Evolutionary conservation across 2,797 vertebrate species (phyloP).

Genomic region (Enoplosus armatus): DNA sequence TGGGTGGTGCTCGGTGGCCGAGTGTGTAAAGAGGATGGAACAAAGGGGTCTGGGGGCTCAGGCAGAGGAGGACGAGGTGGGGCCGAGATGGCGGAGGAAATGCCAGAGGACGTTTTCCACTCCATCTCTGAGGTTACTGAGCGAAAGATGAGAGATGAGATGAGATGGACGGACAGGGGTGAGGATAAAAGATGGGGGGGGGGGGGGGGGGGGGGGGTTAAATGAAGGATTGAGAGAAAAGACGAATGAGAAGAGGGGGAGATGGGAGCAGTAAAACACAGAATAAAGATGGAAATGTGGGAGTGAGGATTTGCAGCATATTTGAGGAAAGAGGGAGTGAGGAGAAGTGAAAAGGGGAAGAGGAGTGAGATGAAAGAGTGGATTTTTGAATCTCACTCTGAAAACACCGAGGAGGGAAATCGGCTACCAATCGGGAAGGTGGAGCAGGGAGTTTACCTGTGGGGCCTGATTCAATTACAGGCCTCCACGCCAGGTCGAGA

Average conservation of each 20-base stretch:
- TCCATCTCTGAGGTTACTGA: conserved; percentile 75
- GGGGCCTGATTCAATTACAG: conserved; percentile 65
- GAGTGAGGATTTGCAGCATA: background rate
- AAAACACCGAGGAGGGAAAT: background rate
- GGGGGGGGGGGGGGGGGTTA: background rate
- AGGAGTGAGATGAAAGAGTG: conserved; percentile 16
- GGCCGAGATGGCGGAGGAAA: conserved; percentile 67
- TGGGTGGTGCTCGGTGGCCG: conserved; percentile 27
- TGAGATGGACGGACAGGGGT: background rate
- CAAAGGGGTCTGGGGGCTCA: conserved; percentile 53
- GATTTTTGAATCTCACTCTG: too few relatives aligned
- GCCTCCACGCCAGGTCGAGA: conserved; percentile 82
- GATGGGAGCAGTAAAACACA: background rate
- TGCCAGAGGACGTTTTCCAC: conserved; percentile 57
- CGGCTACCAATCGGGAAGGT: background rate
- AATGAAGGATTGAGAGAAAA: background rate
- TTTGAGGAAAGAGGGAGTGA: conserved; percentile 11
- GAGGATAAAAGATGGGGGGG: background rate
- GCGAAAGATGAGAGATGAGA: conserved; percentile 43
- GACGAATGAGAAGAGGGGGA: background rate
- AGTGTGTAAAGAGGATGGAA: conserved; percentile 34
- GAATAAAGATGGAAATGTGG: background rate
- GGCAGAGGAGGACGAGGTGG: conserved; percentile 56
- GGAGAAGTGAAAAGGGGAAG: conserved; percentile 31
- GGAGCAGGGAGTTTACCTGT: conserved; percentile 71